Conservation (phyloP, 2,888 invertebrate species). For the Plebejus argus region DNA sequence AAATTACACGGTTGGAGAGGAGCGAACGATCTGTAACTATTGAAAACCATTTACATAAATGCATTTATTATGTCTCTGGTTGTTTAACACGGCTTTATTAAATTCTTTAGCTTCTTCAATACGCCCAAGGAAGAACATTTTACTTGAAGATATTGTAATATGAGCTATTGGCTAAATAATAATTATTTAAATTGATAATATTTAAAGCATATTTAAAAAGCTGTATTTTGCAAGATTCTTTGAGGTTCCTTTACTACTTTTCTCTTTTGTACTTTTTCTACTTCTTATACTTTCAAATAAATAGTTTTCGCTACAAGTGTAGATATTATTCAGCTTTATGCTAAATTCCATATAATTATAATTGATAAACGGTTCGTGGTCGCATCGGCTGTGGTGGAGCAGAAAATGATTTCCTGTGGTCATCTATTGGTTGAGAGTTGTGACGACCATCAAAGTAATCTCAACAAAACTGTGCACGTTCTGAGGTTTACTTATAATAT, state of each 20-base stretch:
- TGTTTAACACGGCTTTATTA: slow-evolving; percentile 30
- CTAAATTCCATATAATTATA: not conserved
- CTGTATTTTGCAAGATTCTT: no score
- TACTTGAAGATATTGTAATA: not conserved
- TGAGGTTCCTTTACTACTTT: no score
- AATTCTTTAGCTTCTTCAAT: not conserved
- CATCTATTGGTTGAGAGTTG: slow-evolving; percentile 36
- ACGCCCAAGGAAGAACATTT: not conserved
- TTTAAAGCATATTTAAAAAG: no score
- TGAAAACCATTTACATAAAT: slow-evolving; percentile 17
- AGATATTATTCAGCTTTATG: not conserved
- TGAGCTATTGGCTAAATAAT: no score
- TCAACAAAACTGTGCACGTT: not conserved
- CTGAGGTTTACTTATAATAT: not conserved
- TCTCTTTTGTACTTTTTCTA: not conserved
- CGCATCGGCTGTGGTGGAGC: slow-evolving; percentile 49
- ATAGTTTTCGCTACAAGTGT: no score
- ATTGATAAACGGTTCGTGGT: not conserved
- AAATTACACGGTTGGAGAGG: not conserved
- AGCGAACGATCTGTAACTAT: not conserved
- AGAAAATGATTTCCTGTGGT: slow-evolving; percentile 69
- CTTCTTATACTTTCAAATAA: not conserved
- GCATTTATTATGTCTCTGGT: not conserved
- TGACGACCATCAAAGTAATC: not conserved
- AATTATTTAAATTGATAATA: no score